A percentile compares a stretch with the other conserved stretches of the same genome.
Conservation (phyloP, 2,888 invertebrate genomes). For the Trypoxylon attenuatum region DNA sequence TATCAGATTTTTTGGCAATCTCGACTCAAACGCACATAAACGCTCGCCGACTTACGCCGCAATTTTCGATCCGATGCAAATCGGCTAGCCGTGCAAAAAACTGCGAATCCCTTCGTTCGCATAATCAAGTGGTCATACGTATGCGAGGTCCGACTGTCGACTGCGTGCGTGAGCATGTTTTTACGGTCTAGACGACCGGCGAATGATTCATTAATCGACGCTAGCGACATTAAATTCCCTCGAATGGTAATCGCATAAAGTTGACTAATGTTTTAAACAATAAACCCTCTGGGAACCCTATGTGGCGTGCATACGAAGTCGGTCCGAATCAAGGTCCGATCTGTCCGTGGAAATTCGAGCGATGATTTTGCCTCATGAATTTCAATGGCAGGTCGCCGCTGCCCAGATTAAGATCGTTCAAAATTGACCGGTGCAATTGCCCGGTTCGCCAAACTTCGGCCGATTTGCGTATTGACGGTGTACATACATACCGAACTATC, state of each 20-base stretch:
- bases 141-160: too few relatives aligned
- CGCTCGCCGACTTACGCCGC: too few relatives aligned
- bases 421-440: conserved; percentile 40
- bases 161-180: too few relatives aligned
- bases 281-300: conserved; percentile 24
- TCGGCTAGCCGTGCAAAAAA: too few relatives aligned
- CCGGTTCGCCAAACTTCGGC: conserved; percentile 40
- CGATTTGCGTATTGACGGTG: conserved; percentile 52
- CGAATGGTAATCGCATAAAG: conserved; percentile 17
- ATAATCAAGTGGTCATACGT: too few relatives aligned
- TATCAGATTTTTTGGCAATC: too few relatives aligned
- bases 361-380: conserved; percentile 54
- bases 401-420: conserved; percentile 49
- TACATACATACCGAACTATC: conserved; percentile 24
- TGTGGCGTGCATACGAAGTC: conserved; percentile 1
- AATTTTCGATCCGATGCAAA: too few relatives aligned
- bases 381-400: conserved; percentile 38
- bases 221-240: conserved; percentile 6
- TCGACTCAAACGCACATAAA: too few relatives aligned
- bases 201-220: too few relatives aligned
- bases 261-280: conserved; percentile 44
- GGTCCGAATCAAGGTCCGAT: not conserved
- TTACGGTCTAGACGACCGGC: too few relatives aligned
- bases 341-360: conserved; percentile 41
- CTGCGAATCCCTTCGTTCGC: too few relatives aligned